Evolutionary conservation across 2,797 vertebrate species (phyloP).

Genomic region (Craterocephalus amniculus): DNA sequence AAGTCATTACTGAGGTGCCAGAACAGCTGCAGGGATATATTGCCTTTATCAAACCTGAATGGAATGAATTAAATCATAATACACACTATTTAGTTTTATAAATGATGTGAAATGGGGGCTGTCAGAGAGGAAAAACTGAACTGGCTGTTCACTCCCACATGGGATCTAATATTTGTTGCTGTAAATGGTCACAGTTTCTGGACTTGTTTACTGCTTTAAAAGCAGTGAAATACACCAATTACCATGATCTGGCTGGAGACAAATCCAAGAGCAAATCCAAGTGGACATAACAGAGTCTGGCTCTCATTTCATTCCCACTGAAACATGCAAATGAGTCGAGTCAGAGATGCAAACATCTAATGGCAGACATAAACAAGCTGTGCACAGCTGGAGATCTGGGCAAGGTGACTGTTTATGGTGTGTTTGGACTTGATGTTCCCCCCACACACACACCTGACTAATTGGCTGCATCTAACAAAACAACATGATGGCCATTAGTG

Average conservation of each 20-base stretch:
- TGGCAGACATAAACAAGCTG: constrained; percentile 20
- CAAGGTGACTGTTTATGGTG: constrained; percentile 31
- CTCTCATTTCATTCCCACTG: constrained; percentile 13
- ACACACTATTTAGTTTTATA: constrained; percentile 8
- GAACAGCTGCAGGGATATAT: constrained; percentile 30
- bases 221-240: constrained; percentile 50
- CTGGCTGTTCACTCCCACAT: constrained; percentile 22
- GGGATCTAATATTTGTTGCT: constrained; percentile 25
- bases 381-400: constrained; percentile 38
- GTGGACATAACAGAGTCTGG: constrained; percentile 34
- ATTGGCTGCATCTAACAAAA: constrained; percentile 55
- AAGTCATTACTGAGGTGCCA: constrained; percentile 61
- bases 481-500: constrained; percentile 39
- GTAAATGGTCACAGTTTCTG: constrained; percentile 18
- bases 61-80: constrained; percentile 54
- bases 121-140: constrained; percentile 13
- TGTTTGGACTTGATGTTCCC: constrained; percentile 38
- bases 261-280: constrained; percentile 31
- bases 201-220: constrained; percentile 26
- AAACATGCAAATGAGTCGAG: constrained; percentile 33
- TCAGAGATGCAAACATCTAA: constrained; percentile 31
- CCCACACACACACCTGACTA: constrained; percentile 42
- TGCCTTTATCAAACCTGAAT: constrained; percentile 48
- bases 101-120: constrained; percentile 39
- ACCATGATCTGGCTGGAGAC: constrained; percentile 31